Conservation (phyloP, 2,113 vertebrate genomes). For the Erythrocercus mccallii region DNA sequence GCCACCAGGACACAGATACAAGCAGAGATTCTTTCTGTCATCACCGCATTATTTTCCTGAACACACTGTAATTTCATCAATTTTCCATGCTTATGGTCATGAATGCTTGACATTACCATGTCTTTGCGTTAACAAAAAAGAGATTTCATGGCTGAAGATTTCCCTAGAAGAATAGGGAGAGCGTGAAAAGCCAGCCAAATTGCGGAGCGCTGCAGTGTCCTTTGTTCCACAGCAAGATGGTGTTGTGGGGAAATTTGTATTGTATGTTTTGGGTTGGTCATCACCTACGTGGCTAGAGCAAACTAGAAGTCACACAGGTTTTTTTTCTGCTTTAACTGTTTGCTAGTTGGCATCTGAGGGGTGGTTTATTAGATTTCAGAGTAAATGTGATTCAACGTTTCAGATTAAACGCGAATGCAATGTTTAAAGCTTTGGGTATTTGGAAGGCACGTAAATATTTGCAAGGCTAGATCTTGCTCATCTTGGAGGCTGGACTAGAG, state of each 20-base stretch:
- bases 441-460: not conserved
- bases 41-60: slow-evolving; percentile 73
- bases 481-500: not conserved
- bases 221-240: slow-evolving; percentile 18
- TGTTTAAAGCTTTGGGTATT: not conserved
- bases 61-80: slow-evolving; percentile 82
- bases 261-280: not conserved
- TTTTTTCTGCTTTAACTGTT: not conserved
- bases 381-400: accelerated
- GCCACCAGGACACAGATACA: slow-evolving; percentile 73
- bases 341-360: not conserved
- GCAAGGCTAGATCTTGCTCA: not conserved
- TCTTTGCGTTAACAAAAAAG: slow-evolving; percentile 81
- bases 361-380: not conserved
- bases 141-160: slow-evolving; percentile 83
- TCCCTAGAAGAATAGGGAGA: slow-evolving; percentile 63
- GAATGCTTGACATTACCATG: slow-evolving; percentile 83
- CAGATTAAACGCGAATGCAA: not conserved
- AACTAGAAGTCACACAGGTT: not conserved
- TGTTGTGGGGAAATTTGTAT: not conserved
- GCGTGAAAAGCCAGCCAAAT: slow-evolving; percentile 67
- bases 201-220: not conserved
- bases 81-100: slow-evolving; percentile 79
- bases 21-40: slow-evolving; percentile 71
- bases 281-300: not conserved